Conservation (phyloP, 2,888 invertebrate genomes). For the Stenichneumon culpator region DNA sequence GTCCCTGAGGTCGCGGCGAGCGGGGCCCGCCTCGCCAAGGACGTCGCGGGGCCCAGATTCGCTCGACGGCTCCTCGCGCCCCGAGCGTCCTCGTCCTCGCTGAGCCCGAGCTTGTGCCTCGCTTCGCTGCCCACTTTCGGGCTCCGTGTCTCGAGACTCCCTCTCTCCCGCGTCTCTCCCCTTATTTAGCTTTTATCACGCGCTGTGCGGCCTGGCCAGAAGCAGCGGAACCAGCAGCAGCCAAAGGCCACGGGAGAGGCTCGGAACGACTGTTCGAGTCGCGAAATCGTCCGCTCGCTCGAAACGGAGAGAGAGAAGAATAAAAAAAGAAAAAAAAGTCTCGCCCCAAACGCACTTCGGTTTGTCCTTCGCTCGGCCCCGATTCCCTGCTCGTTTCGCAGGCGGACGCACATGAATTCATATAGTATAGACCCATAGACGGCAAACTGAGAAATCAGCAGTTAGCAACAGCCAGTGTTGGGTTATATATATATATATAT, state of each 20-base stretch:
- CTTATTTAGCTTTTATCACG: conserved; percentile 71
- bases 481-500: conserved; percentile 11
- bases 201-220: conserved; percentile 61
- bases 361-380: conserved; percentile 78
- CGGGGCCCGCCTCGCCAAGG: conserved; percentile 76
- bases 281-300: conserved; percentile 59
- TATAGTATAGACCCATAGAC: conserved; percentile 22
- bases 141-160: conserved; percentile 57
- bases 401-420: conserved; percentile 19
- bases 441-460: conserved; percentile 60
- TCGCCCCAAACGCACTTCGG: conserved; percentile 70
- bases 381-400: conserved; percentile 73
- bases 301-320: conserved; percentile 19
- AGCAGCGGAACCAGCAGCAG: conserved; percentile 58
- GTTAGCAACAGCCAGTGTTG: conserved; percentile 61
- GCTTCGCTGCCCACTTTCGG: conserved; percentile 67
- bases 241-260: conserved; percentile 55
- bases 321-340: conserved; percentile 20
- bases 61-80: conserved; percentile 57
- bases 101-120: conserved; percentile 55
- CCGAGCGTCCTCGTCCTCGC: conserved; percentile 63
- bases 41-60: conserved; percentile 83
- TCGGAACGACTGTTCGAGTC: conserved; percentile 53
- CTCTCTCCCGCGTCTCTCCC: conserved; percentile 67
- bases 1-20: conserved; percentile 69